Conservation (phyloP, 2,888 invertebrate genomes). For the Oasisia sp. region DNA sequence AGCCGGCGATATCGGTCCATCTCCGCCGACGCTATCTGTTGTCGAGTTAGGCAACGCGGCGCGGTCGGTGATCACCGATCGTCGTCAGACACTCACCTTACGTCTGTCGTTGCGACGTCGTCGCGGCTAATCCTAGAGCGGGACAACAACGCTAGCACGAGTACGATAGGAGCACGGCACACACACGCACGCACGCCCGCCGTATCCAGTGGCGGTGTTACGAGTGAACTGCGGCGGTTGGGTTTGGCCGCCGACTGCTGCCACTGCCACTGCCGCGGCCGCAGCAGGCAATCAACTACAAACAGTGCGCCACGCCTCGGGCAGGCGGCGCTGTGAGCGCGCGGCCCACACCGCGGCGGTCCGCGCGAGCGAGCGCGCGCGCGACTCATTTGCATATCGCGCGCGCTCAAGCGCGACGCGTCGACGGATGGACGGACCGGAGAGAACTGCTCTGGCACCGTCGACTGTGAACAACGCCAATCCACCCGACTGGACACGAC, state of each 20-base stretch:
- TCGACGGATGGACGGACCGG: neutral
- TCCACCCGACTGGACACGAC: neutral
- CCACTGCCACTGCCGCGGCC: conserved; percentile 11
- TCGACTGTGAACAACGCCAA: neutral
- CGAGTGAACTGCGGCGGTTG: neutral
- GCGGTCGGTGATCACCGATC: neutral
- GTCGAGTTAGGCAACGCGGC: conserved; percentile 2
- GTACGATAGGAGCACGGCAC: neutral
- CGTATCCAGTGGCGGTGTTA: neutral
- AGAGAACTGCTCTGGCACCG: neutral
- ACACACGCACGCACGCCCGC: neutral
- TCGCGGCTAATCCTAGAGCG: neutral
- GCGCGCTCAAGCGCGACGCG: neutral
- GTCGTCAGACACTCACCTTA: neutral
- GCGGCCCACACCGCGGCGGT: neutral
- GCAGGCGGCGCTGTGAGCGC: neutral
- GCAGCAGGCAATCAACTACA: conserved; percentile 6
- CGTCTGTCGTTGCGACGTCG: neutral
- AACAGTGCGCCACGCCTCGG: conserved; percentile 1
- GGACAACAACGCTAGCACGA: neutral
- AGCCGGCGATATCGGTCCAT: neutral
- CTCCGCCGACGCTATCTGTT: conserved; percentile 1
- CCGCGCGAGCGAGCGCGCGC: neutral
- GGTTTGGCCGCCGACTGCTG: neutral
- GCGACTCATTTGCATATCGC: neutral